Percentiles rank a stretch among this genome's conserved stretches.
Evolutionary conservation across 2,888 invertebrate species (phyloP).

Genomic region (Aleiodes testaceus): DNA sequence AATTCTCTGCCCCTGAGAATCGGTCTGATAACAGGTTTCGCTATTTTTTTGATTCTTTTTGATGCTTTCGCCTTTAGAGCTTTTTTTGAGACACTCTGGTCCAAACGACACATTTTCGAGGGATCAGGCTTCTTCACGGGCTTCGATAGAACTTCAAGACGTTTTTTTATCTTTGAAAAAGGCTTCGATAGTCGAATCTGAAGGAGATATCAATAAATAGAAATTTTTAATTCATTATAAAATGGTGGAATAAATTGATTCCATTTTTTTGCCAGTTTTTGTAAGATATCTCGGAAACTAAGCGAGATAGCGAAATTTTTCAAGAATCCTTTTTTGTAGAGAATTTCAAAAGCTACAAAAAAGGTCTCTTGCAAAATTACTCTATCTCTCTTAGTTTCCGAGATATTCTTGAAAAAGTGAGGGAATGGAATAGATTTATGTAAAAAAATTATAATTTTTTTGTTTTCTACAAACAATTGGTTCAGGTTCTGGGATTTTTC

Average conservation of each 20-base stretch:
- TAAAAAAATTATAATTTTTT: too few relatives aligned
- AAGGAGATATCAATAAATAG: constrained; percentile 5
- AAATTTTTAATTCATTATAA: neutral
- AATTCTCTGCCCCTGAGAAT: constrained; percentile 48
- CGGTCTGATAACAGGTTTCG: constrained; percentile 47
- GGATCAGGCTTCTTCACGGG: constrained; percentile 40
- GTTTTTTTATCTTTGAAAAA: constrained; percentile 50
- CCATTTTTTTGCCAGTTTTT: too few relatives aligned
- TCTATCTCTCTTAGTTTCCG: too few relatives aligned
- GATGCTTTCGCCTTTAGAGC: constrained; percentile 51
- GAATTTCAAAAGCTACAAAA: too few relatives aligned
- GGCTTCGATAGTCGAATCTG: constrained; percentile 58
- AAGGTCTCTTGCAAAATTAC: too few relatives aligned
- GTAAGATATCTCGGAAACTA: too few relatives aligned
- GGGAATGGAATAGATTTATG: too few relatives aligned
- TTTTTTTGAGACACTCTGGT: constrained; percentile 49
- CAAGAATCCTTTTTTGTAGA: too few relatives aligned
- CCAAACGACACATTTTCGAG: constrained; percentile 18
- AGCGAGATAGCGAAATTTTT: too few relatives aligned
- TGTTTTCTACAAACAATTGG: constrained; percentile 52
- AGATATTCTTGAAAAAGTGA: too few relatives aligned
- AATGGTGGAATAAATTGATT: too few relatives aligned
- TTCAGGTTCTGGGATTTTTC: constrained; percentile 56
- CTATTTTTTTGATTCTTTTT: constrained; percentile 49
- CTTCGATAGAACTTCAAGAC: constrained; percentile 50